phyloP scores from a whole-genome alignment of 2,113 vertebrate species.

The Apeltes quadracus region DNA sequence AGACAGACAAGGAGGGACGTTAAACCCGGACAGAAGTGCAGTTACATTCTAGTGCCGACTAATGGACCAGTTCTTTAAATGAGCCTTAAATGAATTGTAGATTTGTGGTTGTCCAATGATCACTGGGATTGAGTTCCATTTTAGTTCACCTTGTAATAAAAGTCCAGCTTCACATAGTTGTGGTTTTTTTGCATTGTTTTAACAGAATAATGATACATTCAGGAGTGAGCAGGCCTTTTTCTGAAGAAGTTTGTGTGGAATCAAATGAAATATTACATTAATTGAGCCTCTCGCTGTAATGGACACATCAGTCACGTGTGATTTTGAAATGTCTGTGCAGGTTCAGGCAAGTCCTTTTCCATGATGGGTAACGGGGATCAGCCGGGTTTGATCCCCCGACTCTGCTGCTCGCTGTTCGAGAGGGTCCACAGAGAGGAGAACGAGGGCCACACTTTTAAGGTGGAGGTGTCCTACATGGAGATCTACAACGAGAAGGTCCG shows the following conservation, averaged over 20 bases:
- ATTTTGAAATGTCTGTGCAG: constrained; percentile 73
- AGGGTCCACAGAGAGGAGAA: constrained; percentile 89
- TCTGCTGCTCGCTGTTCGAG: constrained; percentile 96
- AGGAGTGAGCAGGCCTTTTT: neutral
- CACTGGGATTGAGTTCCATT: no score
- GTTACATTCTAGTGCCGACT: no score
- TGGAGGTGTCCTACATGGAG: constrained; percentile 99
- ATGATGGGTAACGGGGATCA: constrained; percentile 98
- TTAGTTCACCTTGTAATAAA: no score
- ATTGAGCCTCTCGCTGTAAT: neutral
- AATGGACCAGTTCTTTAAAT: no score
- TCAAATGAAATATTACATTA: neutral
- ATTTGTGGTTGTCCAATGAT: no score
- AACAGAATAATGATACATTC: neutral
- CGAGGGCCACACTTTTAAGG: constrained; percentile 92
- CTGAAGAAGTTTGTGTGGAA: neutral
- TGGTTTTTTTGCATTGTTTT: neutral
- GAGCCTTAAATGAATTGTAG: no score
- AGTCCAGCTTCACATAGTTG: neutral
- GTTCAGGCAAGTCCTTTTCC: constrained; percentile 98
- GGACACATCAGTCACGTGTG: constrained; percentile 5
- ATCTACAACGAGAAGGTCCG: constrained; percentile 99
- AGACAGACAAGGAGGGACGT: no score
- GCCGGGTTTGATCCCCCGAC: constrained; percentile 94
- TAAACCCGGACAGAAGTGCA: no score